Evolutionary conservation across 1,140 invertebrate species (phyloP).

Genomic region (Diorhabda carinulata): DNA sequence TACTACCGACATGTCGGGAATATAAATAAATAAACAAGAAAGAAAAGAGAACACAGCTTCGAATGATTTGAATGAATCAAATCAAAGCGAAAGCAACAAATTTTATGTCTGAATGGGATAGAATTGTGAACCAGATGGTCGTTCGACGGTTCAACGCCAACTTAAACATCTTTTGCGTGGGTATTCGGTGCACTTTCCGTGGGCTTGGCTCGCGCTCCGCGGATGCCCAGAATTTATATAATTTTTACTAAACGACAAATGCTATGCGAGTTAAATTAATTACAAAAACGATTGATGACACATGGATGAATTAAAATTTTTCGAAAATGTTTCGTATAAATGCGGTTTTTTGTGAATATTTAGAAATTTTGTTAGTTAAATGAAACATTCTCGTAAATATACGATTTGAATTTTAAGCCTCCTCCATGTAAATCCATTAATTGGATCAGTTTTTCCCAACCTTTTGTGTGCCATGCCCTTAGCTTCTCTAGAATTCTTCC

Average conservation of each 20-base stretch:
- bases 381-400: no score
- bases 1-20: conserved; percentile 1
- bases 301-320: no score
- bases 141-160: conserved; percentile 22
- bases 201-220: conserved; percentile 29
- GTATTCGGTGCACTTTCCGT: conserved; percentile 28
- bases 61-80: conserved; percentile 15
- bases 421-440: no score
- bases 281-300: no score
- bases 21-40: conserved; percentile 6
- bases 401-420: no score
- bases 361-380: no score
- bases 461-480: no score
- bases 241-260: background rate
- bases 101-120: conserved; percentile 18
- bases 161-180: conserved; percentile 24
- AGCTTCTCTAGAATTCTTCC: no score
- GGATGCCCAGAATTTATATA: conserved; percentile 14
- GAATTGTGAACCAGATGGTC: conserved; percentile 17
- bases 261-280: no score
- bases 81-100: conserved; percentile 14
- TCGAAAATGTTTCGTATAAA: no score
- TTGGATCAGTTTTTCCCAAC: no score
- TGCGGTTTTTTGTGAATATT: no score
- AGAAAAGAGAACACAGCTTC: background rate